Conservation (phyloP, 2,888 invertebrate species). For the Xylota sylvarum region DNA sequence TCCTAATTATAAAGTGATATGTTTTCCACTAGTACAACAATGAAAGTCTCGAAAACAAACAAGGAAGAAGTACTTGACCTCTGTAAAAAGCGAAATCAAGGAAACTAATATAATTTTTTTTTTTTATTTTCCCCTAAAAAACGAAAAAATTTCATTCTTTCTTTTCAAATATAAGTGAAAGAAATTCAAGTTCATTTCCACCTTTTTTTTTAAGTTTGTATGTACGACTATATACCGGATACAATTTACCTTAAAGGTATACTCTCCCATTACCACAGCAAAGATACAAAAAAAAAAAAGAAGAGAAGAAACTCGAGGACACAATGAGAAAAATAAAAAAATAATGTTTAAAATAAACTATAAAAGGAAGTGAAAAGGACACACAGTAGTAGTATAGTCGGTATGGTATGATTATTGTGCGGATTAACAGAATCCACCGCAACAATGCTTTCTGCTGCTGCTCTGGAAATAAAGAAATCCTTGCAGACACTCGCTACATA, state of each 20-base stretch:
- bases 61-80: slow-evolving; percentile 70
- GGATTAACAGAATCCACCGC: slow-evolving; percentile 71
- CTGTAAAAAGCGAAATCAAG: slow-evolving; percentile 39
- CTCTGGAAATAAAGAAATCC: slow-evolving; percentile 58
- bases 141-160: slow-evolving; percentile 24
- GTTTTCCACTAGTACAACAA: slow-evolving; percentile 13
- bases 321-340: slow-evolving; percentile 50
- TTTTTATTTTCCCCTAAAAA: not conserved
- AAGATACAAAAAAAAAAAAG: slow-evolving; percentile 46
- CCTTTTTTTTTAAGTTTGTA: slow-evolving; percentile 28
- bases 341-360: slow-evolving; percentile 64
- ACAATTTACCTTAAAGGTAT: slow-evolving; percentile 74
- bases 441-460: slow-evolving; percentile 58
- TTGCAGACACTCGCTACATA: slow-evolving; percentile 61
- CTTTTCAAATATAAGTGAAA: slow-evolving; percentile 44
- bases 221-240: slow-evolving; percentile 63
- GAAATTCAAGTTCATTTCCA: slow-evolving; percentile 73
- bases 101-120: slow-evolving; percentile 34
- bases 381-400: slow-evolving; percentile 50
- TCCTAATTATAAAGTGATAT: slow-evolving; percentile 40
- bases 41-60: slow-evolving; percentile 39
- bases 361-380: slow-evolving; percentile 67
- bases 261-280: slow-evolving; percentile 62
- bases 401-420: slow-evolving; percentile 67
- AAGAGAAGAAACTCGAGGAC: slow-evolving; percentile 66